These are phyloP conservation scores for Odontothrips loti DNA, from an alignment of 2,888 invertebrate genomes.

Conservation along the genomic window DNA sequence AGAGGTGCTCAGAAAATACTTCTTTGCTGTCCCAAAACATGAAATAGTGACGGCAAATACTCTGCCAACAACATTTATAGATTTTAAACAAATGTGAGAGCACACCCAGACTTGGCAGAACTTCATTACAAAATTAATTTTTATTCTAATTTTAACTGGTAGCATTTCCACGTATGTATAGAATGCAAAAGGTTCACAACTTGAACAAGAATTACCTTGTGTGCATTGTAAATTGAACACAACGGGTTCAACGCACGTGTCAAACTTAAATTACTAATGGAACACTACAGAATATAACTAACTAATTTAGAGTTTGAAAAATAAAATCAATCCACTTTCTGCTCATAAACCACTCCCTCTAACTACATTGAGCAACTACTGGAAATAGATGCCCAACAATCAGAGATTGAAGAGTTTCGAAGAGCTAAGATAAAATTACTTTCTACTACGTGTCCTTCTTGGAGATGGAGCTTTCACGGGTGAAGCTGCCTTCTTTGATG, in stretches of 20 bases:
- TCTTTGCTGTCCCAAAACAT: neutral
- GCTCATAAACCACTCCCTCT: constrained; percentile 2
- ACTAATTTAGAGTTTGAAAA: neutral
- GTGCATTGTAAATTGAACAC: too few species aligned
- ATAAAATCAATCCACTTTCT: constrained; percentile 22
- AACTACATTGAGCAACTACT: neutral
- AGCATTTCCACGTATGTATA: neutral
- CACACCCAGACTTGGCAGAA: neutral
- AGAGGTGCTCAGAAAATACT: too few species aligned
- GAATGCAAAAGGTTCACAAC: neutral
- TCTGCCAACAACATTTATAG: neutral
- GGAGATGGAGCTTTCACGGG: neutral
- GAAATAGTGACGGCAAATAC: neutral
- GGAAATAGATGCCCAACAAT: neutral
- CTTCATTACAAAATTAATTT: neutral
- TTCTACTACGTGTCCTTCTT: neutral
- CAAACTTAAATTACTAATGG: too few species aligned
- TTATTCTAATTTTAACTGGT: too few species aligned
- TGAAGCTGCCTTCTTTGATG: neutral
- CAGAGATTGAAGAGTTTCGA: neutral
- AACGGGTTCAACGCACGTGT: too few species aligned
- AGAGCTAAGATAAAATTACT: neutral
- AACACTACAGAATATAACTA: neutral
- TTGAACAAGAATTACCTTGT: neutral
- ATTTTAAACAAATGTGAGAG: neutral